These are phyloP conservation scores for Amphiprion ocellaris DNA, from an alignment of 2,113 vertebrate species.

Conservation along the genomic window DNA sequence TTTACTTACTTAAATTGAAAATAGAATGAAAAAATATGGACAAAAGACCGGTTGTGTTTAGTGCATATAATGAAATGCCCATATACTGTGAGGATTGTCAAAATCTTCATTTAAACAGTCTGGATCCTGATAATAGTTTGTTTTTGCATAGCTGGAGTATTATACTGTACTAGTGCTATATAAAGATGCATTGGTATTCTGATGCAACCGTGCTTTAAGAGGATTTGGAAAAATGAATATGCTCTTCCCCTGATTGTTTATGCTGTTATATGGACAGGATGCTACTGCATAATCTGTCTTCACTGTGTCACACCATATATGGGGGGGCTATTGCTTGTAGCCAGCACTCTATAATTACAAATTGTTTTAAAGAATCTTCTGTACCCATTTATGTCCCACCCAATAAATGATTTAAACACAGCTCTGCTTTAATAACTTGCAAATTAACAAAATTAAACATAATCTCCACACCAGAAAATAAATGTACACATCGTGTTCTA, in stretches of 20 bases:
- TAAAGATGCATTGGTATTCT: neutral
- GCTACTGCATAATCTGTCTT: constrained; percentile 28
- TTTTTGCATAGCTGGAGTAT: too few species aligned
- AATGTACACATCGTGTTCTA: neutral
- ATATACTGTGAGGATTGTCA: too few species aligned
- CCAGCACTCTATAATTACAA: neutral
- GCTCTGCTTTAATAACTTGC: constrained; percentile 17
- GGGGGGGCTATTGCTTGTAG: constrained; percentile 1
- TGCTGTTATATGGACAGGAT: neutral
- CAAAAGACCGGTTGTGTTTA: too few species aligned
- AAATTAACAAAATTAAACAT: constrained; percentile 13
- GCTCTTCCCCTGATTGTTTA: constrained; percentile 61
- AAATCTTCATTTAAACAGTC: too few species aligned
- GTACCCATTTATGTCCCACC: neutral
- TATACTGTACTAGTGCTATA: too few species aligned
- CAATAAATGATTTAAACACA: too few species aligned
- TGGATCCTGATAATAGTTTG: too few species aligned
- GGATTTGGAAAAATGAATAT: constrained; percentile 61
- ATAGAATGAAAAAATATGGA: too few species aligned
- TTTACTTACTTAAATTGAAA: too few species aligned
- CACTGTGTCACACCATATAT: constrained; percentile 9
- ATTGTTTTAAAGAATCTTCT: neutral
- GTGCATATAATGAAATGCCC: too few species aligned
- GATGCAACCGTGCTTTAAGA: constrained; percentile 48
- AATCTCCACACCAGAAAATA: neutral